Evolutionary conservation across 2,797 vertebrate species (phyloP), one percentile per base, ranked within the genome.

Genomic region (Acomys russatus): DNA sequence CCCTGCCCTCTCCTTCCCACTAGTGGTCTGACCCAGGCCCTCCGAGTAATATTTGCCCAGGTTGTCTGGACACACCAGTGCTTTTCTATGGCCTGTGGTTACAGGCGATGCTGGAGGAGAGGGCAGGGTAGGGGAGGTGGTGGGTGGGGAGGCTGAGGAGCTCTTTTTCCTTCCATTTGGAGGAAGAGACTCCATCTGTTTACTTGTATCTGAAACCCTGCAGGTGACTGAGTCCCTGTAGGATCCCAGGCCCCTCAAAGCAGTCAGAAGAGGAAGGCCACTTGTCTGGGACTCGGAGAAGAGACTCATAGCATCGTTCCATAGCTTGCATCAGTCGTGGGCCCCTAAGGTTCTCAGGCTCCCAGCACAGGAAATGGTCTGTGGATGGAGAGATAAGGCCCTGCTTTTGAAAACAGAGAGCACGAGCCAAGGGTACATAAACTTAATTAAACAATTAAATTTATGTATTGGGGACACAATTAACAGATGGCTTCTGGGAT

Each of bases 391-490:
- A 95, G 87, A 93, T 66, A 88, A 95, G 5, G n/a, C 64, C 51
- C n/a, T 63, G 35, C 59, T 76, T 88, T 4, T 11, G 49, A 93
- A 94, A 84, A 84, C 23, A 86, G 74, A 86, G 70, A 88, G 33
- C 66, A 25, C 78, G 84, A 77, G 80, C 23, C 49, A 93, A 95
- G 77, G 71, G 74, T 22, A 61, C 77, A 71, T 94, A 35, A 82
- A 95, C 56, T 83, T 63, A 91, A 90, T 91, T 68, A 94, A 70
- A 20, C 87, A 76, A 91, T 94, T 89, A 88, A 80, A 92, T 91
- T 71, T 83, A 61, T 80, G 73, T 56, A 87, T 94, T 89, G 89
- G 71, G 66, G 94, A 80, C 88, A 89, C 83, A 84, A 70, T 78
- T 71, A 96, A 68, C 85, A 90, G 80, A 93, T 14, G 30, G 59